These are phyloP conservation scores for Caenorhabditis panamensis DNA, from an alignment of 2,888 invertebrate genomes.

Conservation along the genomic window DNA sequence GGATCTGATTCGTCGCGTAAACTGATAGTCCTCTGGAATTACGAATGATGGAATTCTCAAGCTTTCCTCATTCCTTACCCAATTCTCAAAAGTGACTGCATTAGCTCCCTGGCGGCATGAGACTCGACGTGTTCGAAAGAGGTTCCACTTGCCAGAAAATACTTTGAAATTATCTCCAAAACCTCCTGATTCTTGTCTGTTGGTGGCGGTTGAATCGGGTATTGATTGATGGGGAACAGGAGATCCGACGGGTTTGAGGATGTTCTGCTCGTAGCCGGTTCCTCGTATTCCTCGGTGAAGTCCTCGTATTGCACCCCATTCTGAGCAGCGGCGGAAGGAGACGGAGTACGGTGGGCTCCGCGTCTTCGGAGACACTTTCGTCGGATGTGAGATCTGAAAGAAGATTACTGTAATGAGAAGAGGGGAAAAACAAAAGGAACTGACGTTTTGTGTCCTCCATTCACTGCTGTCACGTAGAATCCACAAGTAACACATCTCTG, in stretches of 20 bases:
- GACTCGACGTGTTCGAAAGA: background rate
- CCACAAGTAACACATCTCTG: background rate
- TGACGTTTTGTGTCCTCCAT: slow-evolving; percentile 4
- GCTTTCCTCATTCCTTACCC: background rate
- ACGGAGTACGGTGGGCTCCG: background rate
- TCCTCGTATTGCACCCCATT: background rate
- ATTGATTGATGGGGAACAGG: background rate
- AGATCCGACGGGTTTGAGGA: too few relatives aligned
- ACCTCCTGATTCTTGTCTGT: background rate
- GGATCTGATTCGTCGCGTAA: background rate
- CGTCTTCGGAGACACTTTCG: background rate
- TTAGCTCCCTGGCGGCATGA: background rate
- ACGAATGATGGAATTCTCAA: background rate
- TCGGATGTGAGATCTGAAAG: too few relatives aligned
- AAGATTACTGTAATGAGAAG: too few relatives aligned
- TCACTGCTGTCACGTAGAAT: background rate
- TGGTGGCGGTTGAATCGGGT: background rate
- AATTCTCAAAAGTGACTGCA: background rate
- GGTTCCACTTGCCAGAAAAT: slow-evolving; percentile 2
- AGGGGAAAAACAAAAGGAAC: too few relatives aligned
- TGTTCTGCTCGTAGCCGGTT: background rate
- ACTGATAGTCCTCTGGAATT: background rate
- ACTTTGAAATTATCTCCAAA: background rate
- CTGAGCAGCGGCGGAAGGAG: background rate
- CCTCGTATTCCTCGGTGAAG: background rate